These are phyloP conservation scores for Muscidifurax raptorellus DNA, from an alignment of 1,140 invertebrate species.

Conservation along the genomic window DNA sequence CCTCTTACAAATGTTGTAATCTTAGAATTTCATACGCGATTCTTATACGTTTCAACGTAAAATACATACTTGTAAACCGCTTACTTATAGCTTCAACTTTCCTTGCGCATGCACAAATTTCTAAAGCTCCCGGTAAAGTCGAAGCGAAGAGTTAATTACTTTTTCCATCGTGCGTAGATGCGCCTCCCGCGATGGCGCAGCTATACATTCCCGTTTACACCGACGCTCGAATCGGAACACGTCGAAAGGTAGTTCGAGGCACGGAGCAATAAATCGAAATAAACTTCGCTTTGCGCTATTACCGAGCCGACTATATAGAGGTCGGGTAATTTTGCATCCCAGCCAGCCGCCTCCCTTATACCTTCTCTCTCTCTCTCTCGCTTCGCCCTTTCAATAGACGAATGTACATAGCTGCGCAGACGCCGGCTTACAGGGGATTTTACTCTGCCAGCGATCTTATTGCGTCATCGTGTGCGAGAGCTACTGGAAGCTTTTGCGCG, in stretches of 20 bases:
- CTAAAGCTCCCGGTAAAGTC: background rate
- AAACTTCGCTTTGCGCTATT: slow-evolving; percentile 40
- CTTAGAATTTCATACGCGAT: no score
- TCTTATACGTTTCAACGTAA: no score
- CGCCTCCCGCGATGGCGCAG: background rate
- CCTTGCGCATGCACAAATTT: background rate
- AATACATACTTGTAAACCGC: no score
- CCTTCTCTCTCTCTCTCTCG: background rate
- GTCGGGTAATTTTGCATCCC: slow-evolving; percentile 32
- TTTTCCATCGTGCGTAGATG: background rate
- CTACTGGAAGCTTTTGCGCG: background rate
- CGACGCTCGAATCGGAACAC: background rate
- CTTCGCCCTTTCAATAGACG: background rate
- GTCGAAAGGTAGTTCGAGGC: background rate
- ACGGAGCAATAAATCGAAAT: slow-evolving; percentile 35
- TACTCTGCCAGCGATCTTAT: slow-evolving; percentile 15
- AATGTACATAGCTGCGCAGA: background rate
- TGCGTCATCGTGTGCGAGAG: slow-evolving; percentile 3
- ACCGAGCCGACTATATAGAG: background rate
- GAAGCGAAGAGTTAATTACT: slow-evolving; percentile 1
- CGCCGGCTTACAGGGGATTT: slow-evolving; percentile 29
- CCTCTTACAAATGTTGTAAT: no score
- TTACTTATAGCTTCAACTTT: background rate
- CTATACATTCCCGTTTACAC: background rate
- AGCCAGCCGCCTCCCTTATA: background rate